Evolutionary conservation across 2,888 invertebrate species (phyloP).

Genomic region (Omphaloscelis lunosa): DNA sequence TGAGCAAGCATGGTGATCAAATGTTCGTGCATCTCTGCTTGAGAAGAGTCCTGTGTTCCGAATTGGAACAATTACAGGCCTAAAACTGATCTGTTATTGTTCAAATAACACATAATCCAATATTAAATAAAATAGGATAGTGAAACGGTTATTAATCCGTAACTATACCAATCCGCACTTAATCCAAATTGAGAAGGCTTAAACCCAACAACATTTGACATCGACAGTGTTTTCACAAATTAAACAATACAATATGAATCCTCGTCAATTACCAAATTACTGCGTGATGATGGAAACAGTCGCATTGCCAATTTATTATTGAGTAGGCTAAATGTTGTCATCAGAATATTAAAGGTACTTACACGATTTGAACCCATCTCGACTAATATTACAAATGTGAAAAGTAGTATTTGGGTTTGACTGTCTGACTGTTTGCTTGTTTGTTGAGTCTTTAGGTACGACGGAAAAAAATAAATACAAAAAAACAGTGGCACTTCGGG

Average conservation of each 20-base stretch:
- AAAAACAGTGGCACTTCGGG: no score
- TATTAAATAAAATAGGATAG: background rate
- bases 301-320: slow-evolving; percentile 13
- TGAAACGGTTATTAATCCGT: slow-evolving; percentile 3
- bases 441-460: background rate
- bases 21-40: background rate
- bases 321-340: background rate
- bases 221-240: slow-evolving; percentile 44
- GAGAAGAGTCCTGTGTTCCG: background rate
- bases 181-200: slow-evolving; percentile 35
- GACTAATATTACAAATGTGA: background rate
- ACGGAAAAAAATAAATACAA: no score
- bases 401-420: background rate
- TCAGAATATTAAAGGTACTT: background rate
- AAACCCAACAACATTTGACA: slow-evolving; percentile 41
- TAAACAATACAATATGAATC: slow-evolving; percentile 31
- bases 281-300: slow-evolving; percentile 23
- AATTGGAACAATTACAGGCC: background rate
- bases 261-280: slow-evolving; percentile 18
- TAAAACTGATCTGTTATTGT: no score
- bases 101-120: background rate
- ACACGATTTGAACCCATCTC: background rate
- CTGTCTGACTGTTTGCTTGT: background rate
- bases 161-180: slow-evolving; percentile 16
- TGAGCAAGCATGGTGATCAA: background rate